phyloP scores from a whole-genome alignment of 1,140 invertebrate species.

The Dinothrombium tinctorium region DNA sequence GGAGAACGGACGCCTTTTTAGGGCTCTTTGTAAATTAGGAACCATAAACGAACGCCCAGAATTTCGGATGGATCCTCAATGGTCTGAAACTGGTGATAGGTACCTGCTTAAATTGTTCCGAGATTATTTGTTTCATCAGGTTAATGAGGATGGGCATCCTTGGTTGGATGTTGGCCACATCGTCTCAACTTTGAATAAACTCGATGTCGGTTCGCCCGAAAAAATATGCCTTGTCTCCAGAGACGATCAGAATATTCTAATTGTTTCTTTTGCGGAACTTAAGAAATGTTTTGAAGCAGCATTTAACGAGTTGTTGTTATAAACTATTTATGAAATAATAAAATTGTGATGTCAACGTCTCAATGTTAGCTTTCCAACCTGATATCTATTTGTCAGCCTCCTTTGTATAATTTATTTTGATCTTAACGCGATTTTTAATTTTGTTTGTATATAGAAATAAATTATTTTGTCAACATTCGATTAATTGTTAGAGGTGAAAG shows the following conservation, averaged over 20 bases:
- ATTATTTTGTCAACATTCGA: too few relatives aligned
- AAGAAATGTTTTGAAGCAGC: conserved; percentile 81
- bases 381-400: too few relatives aligned
- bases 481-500: too few relatives aligned
- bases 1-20: conserved; percentile 75
- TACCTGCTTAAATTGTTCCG: conserved; percentile 95
- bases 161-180: conserved; percentile 92
- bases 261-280: conserved; percentile 38
- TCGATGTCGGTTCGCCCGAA: conserved; percentile 51
- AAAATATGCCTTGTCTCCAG: conserved; percentile 88
- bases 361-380: too few relatives aligned
- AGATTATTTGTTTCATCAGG: conserved; percentile 84
- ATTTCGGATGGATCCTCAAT: conserved; percentile 72
- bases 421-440: too few relatives aligned
- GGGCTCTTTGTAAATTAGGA: conserved; percentile 66
- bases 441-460: too few relatives aligned
- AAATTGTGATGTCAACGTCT: too few relatives aligned
- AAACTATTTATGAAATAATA: too few relatives aligned
- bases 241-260: conserved; percentile 76
- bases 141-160: conserved; percentile 67
- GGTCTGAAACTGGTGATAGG: conserved; percentile 89
- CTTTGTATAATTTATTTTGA: too few relatives aligned
- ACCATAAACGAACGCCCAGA: conserved; percentile 81
- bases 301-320: conserved; percentile 47
- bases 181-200: conserved; percentile 72